Evolutionary conservation across 2,113 vertebrate species (phyloP).

Genomic region (Salminus brasiliensis): DNA sequence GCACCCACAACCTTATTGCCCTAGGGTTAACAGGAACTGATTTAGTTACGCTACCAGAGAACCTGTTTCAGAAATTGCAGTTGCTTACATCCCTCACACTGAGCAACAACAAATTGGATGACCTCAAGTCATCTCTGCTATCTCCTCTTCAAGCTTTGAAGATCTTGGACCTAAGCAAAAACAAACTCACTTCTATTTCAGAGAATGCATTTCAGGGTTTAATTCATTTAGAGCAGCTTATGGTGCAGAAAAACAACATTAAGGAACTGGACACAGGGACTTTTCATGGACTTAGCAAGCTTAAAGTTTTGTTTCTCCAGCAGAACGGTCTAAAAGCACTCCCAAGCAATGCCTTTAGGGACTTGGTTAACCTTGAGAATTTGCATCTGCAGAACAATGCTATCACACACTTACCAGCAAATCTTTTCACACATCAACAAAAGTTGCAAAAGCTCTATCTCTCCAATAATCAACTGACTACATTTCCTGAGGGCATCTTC

Average conservation of each 20-base stretch:
- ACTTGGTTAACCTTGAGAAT: slow-evolving; percentile 78
- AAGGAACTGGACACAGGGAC: slow-evolving; percentile 67
- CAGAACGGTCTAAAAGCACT: slow-evolving; percentile 83
- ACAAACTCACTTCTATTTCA: slow-evolving; percentile 62
- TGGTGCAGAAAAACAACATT: slow-evolving; percentile 83
- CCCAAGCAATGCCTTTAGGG: slow-evolving; percentile 73
- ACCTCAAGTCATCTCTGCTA: slow-evolving; percentile 65
- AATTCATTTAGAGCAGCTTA: slow-evolving; percentile 72
- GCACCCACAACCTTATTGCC: slow-evolving; percentile 47
- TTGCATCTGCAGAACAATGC: slow-evolving; percentile 87
- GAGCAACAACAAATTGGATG: slow-evolving; percentile 74
- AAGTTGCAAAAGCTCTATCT: slow-evolving; percentile 86
- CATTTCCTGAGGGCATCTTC: slow-evolving; percentile 82
- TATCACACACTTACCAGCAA: slow-evolving; percentile 72
- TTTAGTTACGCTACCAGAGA: slow-evolving; percentile 67
- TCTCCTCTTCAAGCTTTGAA: slow-evolving; percentile 52
- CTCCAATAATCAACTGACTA: slow-evolving; percentile 82
- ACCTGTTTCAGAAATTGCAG: slow-evolving; percentile 78
- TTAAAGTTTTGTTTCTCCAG: slow-evolving; percentile 81
- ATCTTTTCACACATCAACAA: slow-evolving; percentile 80
- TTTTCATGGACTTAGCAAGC: slow-evolving; percentile 77
- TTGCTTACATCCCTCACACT: slow-evolving; percentile 81
- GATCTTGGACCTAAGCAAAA: slow-evolving; percentile 64
- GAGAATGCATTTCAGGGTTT: slow-evolving; percentile 61
- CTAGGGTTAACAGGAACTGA: slow-evolving; percentile 56